Percentiles rank a stretch among this genome's conserved stretches.
Conservation (phyloP, 2,888 invertebrate species). For the Thecophora atra region DNA sequence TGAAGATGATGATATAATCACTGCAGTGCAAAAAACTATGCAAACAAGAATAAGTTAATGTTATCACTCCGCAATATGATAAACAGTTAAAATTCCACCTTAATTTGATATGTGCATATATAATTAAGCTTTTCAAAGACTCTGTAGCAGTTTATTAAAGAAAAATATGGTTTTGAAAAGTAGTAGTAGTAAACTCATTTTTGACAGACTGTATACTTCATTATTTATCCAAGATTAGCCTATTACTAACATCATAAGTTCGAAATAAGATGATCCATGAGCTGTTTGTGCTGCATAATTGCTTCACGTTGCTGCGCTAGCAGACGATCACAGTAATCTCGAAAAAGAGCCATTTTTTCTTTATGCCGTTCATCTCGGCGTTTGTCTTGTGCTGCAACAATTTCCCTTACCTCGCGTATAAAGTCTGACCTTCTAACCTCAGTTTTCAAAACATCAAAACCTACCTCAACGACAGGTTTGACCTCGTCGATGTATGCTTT, state of each 20-base stretch:
- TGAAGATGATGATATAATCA: conserved; percentile 26
- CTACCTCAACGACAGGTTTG: background rate
- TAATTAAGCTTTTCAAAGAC: too few relatives aligned
- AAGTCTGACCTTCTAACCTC: background rate
- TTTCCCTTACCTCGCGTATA: conserved; percentile 3
- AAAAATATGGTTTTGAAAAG: too few relatives aligned
- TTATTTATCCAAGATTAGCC: too few relatives aligned
- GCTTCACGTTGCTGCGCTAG: conserved; percentile 23
- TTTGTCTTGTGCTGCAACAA: conserved; percentile 24
- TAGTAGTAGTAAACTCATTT: too few relatives aligned
- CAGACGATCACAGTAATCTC: conserved; percentile 31
- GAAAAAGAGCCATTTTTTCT: conserved; percentile 23
- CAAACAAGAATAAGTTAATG: background rate
- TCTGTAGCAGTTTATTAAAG: too few relatives aligned
- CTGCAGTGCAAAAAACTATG: background rate
- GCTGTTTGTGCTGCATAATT: conserved; percentile 13
- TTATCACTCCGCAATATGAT: conserved; percentile 12
- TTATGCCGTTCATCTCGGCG: conserved; percentile 28
- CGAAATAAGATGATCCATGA: conserved; percentile 20
- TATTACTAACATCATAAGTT: conserved; percentile 24
- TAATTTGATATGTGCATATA: too few relatives aligned
- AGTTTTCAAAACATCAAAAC: background rate
- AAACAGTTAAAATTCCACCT: too few relatives aligned
- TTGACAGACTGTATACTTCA: too few relatives aligned
- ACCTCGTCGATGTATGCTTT: background rate